phyloP scores from a whole-genome alignment of 2,113 vertebrate species.

The Perca fluviatilis region DNA sequence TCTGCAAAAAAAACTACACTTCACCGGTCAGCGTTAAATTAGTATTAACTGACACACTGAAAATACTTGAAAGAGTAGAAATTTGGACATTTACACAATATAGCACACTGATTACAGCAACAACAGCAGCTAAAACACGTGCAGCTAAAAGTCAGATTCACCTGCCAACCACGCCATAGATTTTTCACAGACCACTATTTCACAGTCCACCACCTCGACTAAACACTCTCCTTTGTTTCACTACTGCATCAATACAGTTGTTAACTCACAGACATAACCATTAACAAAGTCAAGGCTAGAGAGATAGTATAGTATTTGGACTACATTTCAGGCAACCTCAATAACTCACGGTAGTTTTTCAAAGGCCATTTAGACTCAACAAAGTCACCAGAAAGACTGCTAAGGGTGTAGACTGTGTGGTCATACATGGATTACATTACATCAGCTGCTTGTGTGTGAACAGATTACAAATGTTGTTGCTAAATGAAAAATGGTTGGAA shows the following conservation, averaged over 20 bases:
- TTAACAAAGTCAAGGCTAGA: constrained; percentile 68
- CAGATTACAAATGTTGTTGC: constrained; percentile 24
- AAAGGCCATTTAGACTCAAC: constrained; percentile 3
- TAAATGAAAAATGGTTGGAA: constrained; percentile 59
- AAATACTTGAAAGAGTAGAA: not conserved
- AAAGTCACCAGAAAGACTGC: not conserved
- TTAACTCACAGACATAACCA: constrained; percentile 57
- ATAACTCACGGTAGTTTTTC: not conserved
- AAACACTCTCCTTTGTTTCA: constrained; percentile 58
- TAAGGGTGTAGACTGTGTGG: constrained; percentile 2
- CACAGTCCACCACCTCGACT: constrained; percentile 23
- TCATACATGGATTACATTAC: constrained; percentile 15
- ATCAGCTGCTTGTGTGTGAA: constrained; percentile 29
- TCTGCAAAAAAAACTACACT: not conserved
- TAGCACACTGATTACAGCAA: not conserved
- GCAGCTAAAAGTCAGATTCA: not conserved
- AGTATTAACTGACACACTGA: not conserved
- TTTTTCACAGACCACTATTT: constrained; percentile 51
- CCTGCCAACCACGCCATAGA: constrained; percentile 17
- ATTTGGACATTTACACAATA: constrained; percentile 1
- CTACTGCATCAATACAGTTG: constrained; percentile 23
- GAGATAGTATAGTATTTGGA: constrained; percentile 63
- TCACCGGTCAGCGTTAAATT: not conserved
- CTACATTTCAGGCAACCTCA: constrained; percentile 33
- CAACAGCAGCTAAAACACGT: not conserved